phyloP scores from a whole-genome alignment of 2,113 vertebrate genomes.

The Ardeotis arabs region DNA sequence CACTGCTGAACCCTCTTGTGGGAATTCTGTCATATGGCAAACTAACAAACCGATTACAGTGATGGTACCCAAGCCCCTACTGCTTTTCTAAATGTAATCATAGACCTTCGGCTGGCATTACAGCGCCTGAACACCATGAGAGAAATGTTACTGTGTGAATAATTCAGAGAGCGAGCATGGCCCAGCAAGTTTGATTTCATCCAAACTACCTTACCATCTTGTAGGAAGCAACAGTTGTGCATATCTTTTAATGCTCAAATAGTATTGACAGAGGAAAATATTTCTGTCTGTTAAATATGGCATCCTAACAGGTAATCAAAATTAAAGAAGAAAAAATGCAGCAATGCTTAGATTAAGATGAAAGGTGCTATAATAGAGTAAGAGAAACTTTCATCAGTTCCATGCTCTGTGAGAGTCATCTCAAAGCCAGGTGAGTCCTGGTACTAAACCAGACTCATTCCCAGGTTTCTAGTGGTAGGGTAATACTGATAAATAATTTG shows the following conservation, averaged over 20 bases:
- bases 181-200: neutral
- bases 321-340: neutral
- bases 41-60: neutral
- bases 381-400: neutral
- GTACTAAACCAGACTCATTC: neutral
- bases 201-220: fast-evolving
- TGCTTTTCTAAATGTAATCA: neutral
- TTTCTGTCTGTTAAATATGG: neutral
- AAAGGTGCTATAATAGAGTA: neutral
- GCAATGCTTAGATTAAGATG: neutral
- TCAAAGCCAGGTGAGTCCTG: neutral
- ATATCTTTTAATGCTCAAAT: neutral
- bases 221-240: neutral
- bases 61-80: neutral
- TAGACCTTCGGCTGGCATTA: neutral
- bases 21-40: neutral
- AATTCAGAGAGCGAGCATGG: neutral
- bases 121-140: neutral
- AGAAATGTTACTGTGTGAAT: neutral
- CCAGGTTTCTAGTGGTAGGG: neutral
- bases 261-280: neutral
- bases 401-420: fast-evolving
- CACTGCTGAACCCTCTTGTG: neutral
- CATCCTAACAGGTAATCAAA: neutral
- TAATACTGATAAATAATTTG: neutral